Percentiles rank a stretch among this genome's conserved stretches.
phyloP scores from a whole-genome alignment of 2,888 invertebrate species.

The Orthosia cruda region DNA sequence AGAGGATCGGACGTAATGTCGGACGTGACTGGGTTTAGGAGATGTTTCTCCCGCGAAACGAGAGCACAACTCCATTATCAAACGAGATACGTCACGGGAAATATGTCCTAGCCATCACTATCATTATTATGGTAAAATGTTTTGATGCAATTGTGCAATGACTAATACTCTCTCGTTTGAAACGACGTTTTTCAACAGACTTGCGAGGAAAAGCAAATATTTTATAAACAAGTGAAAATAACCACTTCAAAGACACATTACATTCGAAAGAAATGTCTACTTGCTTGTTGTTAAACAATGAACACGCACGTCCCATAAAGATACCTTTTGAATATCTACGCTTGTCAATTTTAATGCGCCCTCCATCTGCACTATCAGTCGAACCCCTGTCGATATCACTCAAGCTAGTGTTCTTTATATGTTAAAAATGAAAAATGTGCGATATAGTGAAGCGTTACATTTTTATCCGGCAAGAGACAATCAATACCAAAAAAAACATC shows the following conservation, averaged over 20 bases:
- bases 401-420: conserved; percentile 64
- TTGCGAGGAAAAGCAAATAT: too few species aligned
- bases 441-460: conserved; percentile 1
- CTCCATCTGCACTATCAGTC: conserved; percentile 77
- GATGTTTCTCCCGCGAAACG: conserved; percentile 52
- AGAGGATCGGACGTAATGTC: conserved; percentile 80
- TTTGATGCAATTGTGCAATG: not conserved
- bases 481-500: not conserved
- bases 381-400: conserved; percentile 76
- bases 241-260: not conserved
- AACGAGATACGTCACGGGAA: conserved; percentile 31
- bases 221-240: too few species aligned
- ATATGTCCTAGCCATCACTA: not conserved
- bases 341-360: conserved; percentile 84
- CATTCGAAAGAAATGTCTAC: not conserved
- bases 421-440: conserved; percentile 46
- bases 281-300: conserved; percentile 42
- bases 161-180: not conserved
- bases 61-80: conserved; percentile 44
- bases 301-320: conserved; percentile 55
- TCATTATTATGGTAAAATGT: not conserved
- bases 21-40: conserved; percentile 83
- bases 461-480: not conserved
- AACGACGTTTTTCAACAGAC: not conserved
- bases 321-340: conserved; percentile 82